phyloP scores from a whole-genome alignment of 2,888 invertebrate genomes.

The Julus scandinavius region DNA sequence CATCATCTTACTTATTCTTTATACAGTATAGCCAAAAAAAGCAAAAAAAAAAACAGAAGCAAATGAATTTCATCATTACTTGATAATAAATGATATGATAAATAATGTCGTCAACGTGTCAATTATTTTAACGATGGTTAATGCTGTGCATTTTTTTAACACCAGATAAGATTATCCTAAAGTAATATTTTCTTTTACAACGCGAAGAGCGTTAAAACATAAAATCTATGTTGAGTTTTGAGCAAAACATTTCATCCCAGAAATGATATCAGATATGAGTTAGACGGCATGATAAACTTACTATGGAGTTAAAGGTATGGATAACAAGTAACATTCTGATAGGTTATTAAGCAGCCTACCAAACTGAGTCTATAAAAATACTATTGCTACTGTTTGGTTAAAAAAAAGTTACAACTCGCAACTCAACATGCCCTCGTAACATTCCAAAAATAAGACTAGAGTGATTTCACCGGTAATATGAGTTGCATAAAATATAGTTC shows the following conservation, averaged over 20 bases:
- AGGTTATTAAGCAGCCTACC: constrained; percentile 28
- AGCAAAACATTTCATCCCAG: neutral
- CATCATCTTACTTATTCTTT: too few species aligned
- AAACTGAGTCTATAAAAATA: constrained; percentile 48
- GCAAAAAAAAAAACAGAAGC: too few species aligned
- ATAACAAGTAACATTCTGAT: constrained; percentile 39
- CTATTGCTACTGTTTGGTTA: constrained; percentile 49
- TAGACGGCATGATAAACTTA: neutral
- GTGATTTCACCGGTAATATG: constrained; percentile 53
- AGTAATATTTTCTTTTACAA: too few species aligned
- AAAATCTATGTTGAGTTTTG: neutral
- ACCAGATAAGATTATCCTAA: too few species aligned
- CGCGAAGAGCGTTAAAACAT: too few species aligned
- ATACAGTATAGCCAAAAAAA: too few species aligned
- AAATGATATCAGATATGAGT: constrained; percentile 5
- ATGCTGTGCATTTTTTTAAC: too few species aligned
- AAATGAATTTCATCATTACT: too few species aligned
- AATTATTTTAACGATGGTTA: neutral
- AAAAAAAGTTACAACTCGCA: constrained; percentile 32
- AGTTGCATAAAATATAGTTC: constrained; percentile 27
- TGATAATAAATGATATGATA: too few species aligned
- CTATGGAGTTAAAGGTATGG: constrained; percentile 9
- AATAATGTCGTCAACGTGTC: neutral
- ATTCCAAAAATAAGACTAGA: constrained; percentile 54
- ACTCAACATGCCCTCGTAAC: constrained; percentile 31